Evolutionary conservation across 2,888 invertebrate genomes (phyloP).

Genomic region (Entomobrya multifasciata): DNA sequence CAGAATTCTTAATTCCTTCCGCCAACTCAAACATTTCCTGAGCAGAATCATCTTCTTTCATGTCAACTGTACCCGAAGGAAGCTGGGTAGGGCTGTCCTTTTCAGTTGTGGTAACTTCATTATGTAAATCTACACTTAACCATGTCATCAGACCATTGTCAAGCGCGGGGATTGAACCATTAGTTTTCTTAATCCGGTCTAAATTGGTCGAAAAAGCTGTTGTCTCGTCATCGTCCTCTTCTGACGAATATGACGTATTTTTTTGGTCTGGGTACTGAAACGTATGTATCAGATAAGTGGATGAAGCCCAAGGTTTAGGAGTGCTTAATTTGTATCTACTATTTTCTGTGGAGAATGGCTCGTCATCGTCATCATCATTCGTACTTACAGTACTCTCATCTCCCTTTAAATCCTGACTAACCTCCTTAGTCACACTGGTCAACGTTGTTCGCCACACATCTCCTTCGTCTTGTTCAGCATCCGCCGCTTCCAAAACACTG

Average conservation of each 20-base stretch:
- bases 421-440: conserved; percentile 56
- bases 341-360: conserved; percentile 52
- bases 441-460: conserved; percentile 65
- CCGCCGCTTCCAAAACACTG: conserved; percentile 47
- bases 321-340: conserved; percentile 55
- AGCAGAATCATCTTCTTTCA: conserved; percentile 64
- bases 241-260: conserved; percentile 56
- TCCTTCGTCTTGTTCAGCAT: conserved; percentile 41
- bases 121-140: conserved; percentile 70
- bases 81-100: conserved; percentile 41
- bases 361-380: conserved; percentile 45
- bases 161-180: conserved; percentile 14
- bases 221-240: conserved; percentile 63
- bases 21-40: conserved; percentile 59
- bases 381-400: neutral
- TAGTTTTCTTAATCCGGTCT: conserved; percentile 31
- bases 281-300: conserved; percentile 78
- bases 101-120: conserved; percentile 63
- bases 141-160: conserved; percentile 75
- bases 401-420: conserved; percentile 53
- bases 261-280: conserved; percentile 77
- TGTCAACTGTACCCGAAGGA: neutral
- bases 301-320: conserved; percentile 78
- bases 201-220: conserved; percentile 48
- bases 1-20: conserved; percentile 55